Evolutionary conservation across 2,797 vertebrate genomes (phyloP).

Genomic region (Atherinosoma microstoma): DNA sequence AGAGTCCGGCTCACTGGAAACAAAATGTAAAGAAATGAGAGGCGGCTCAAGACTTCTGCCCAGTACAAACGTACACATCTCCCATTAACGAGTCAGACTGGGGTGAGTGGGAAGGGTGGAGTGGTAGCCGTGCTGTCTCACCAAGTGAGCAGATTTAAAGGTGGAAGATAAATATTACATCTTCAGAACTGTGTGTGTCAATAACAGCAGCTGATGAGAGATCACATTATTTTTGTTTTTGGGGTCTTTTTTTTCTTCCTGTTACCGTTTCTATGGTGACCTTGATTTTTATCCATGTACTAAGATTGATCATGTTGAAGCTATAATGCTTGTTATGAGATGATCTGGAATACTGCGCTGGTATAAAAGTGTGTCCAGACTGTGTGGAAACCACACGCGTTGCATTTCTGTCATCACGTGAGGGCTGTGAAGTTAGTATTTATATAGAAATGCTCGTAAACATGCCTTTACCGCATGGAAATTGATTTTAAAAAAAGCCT

Average conservation of each 20-base stretch:
- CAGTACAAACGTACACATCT: neutral
- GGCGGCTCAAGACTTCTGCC: neutral
- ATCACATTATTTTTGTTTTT: neutral
- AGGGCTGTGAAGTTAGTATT: constrained; percentile 59
- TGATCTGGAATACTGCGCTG: constrained; percentile 14
- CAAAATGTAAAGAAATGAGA: neutral
- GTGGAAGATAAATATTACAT: neutral
- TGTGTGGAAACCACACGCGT: neutral
- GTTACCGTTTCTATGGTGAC: constrained; percentile 1
- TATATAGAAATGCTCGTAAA: constrained; percentile 69
- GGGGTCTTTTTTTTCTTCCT: neutral
- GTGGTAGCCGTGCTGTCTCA: constrained; percentile 18
- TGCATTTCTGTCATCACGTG: constrained; percentile 23
- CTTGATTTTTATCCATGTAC: neutral
- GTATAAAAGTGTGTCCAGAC: too few species aligned
- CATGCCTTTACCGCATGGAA: constrained; percentile 69
- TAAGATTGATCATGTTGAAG: neutral
- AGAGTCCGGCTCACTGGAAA: neutral
- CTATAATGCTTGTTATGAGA: neutral
- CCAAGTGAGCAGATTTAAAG: constrained; percentile 20
- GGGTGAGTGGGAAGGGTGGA: constrained; percentile 1
- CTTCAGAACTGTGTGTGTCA: neutral
- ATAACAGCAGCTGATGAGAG: neutral
- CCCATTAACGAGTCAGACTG: neutral
- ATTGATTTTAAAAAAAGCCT: constrained; percentile 27